Conservation (phyloP, 2,888 invertebrate genomes). For the Thera britannica region DNA sequence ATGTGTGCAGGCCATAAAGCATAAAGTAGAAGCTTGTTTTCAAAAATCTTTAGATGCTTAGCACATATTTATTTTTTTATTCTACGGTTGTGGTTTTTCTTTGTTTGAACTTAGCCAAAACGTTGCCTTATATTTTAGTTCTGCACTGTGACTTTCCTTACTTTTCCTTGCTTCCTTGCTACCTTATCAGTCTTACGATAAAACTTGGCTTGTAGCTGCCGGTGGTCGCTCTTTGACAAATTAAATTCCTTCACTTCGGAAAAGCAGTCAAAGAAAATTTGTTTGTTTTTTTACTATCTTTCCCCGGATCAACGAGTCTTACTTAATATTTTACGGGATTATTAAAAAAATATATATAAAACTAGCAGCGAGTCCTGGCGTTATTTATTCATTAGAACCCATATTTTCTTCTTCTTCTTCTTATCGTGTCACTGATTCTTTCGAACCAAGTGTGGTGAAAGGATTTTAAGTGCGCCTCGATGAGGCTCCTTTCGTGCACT, state of each 20-base stretch:
- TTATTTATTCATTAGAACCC: no score
- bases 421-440: no score
- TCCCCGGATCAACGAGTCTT: neutral
- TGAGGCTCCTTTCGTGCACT: no score
- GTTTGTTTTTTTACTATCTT: conserved; percentile 17
- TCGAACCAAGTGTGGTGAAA: no score
- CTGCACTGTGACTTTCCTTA: conserved; percentile 36
- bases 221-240: conserved; percentile 55
- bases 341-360: no score
- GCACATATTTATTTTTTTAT: no score
- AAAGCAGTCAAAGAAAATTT: conserved; percentile 44
- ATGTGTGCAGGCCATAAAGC: no score
- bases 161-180: conserved; percentile 41
- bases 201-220: conserved; percentile 51
- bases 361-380: no score
- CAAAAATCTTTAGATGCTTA: no score
- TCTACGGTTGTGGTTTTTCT: neutral
- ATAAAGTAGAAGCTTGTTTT: no score
- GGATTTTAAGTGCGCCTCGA: no score
- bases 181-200: conserved; percentile 56
- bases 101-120: conserved; percentile 6
- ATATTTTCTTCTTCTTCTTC: no score
- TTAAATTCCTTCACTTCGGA: conserved; percentile 55
- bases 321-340: neutral
- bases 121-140: conserved; percentile 28